Percentiles rank a stretch among this genome's conserved stretches.
Evolutionary conservation across 2,797 vertebrate genomes (phyloP).

Genomic region (Labeo calbasu): DNA sequence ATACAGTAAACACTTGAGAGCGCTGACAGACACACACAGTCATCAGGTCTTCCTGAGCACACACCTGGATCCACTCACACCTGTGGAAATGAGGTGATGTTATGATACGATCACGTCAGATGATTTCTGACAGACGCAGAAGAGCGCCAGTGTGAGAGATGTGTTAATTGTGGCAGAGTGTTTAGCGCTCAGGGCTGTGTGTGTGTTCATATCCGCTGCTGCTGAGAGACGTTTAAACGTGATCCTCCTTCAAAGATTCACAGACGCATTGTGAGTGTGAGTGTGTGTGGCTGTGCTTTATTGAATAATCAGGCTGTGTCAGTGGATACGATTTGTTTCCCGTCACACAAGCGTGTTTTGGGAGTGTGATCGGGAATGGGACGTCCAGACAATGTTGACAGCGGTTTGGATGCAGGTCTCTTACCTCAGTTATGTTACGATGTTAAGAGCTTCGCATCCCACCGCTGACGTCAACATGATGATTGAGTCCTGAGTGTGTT

Average conservation of each 20-base stretch:
- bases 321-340: neutral
- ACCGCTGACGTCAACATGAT: neutral
- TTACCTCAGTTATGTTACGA: neutral
- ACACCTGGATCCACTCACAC: constrained; percentile 20
- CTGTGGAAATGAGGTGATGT: constrained; percentile 12
- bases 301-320: neutral
- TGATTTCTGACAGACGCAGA: constrained; percentile 17
- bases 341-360: neutral
- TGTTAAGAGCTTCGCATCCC: neutral
- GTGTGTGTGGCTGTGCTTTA: constrained; percentile 7
- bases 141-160: neutral
- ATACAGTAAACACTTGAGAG: neutral
- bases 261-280: neutral
- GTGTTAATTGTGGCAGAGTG: constrained; percentile 24
- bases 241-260: constrained; percentile 31
- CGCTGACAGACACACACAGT: neutral
- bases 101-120: neutral
- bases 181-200: constrained; percentile 18
- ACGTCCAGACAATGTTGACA: constrained; percentile 10
- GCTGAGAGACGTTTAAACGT: constrained; percentile 40
- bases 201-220: constrained; percentile 28
- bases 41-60: constrained; percentile 14
- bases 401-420: constrained; percentile 12
- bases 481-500: neutral
- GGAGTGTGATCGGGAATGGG: too few relatives aligned